These are phyloP conservation scores for Puma concolor DNA, from an alignment of 2,113 vertebrate genomes.

Conservation along the genomic window DNA sequence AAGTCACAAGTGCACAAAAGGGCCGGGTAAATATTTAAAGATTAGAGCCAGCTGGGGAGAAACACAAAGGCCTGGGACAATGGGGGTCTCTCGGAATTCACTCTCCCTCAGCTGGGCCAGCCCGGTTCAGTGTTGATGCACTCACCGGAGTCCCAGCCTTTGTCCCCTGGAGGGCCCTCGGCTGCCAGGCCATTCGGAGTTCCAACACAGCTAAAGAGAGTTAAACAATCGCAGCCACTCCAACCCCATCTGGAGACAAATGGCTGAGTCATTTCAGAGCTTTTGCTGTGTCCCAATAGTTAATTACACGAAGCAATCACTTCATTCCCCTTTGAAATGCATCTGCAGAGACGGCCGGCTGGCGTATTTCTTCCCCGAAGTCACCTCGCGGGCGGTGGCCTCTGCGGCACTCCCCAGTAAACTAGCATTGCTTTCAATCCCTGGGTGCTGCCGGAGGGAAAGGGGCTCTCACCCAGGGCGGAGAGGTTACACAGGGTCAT, in stretches of 20 bases:
- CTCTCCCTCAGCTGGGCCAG: constrained; percentile 33
- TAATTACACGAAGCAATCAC: constrained; percentile 63
- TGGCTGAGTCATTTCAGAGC: constrained; percentile 1
- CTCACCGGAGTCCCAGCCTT: constrained; percentile 59
- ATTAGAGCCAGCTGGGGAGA: constrained; percentile 68
- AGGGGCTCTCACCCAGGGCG: neutral
- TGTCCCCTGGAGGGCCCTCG: constrained; percentile 60
- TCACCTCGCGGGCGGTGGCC: neutral
- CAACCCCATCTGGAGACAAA: constrained; percentile 73
- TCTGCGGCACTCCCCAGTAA: neutral
- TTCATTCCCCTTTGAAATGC: constrained; percentile 59
- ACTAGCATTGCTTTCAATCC: neutral
- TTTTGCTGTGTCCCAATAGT: constrained; percentile 59
- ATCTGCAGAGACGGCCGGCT: neutral
- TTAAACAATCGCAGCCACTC: constrained; percentile 70
- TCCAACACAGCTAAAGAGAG: constrained; percentile 48
- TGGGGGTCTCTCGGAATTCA: constrained; percentile 55
- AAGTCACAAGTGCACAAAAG: constrained; percentile 69
- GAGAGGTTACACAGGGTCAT: neutral
- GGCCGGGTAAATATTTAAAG: constrained; percentile 82
- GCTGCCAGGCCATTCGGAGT: neutral
- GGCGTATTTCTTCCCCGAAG: neutral
- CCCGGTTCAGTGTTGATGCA: constrained; percentile 45
- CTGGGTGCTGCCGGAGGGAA: neutral
- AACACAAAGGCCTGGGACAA: constrained; percentile 69